A percentile compares a stretch with the other conserved stretches of the same genome.
Evolutionary conservation across 1,140 invertebrate genomes (phyloP).

Genomic region (Calliphora vicina): DNA sequence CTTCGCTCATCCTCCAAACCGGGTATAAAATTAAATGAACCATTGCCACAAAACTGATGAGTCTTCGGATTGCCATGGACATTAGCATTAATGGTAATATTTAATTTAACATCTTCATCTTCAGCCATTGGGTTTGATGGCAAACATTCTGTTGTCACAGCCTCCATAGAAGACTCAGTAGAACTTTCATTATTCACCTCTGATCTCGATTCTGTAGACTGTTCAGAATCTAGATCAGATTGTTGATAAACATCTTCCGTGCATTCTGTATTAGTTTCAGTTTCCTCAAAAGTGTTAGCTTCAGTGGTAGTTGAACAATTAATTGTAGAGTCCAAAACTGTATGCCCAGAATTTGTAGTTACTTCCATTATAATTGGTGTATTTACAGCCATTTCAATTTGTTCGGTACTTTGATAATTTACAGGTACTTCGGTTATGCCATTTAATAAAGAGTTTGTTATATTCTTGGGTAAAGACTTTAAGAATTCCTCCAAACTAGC

Average conservation of each 20-base stretch:
- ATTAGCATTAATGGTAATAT: slow-evolving; percentile 51
- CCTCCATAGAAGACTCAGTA: background rate
- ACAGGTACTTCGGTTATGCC: background rate
- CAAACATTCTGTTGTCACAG: background rate
- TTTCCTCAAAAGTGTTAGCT: background rate
- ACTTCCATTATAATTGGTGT: background rate
- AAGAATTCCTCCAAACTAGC: slow-evolving; percentile 27
- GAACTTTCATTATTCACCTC: background rate
- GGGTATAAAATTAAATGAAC: slow-evolving; percentile 47
- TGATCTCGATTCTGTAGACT: background rate
- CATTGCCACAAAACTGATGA: slow-evolving; percentile 53
- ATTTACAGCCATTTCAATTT: slow-evolving; percentile 3
- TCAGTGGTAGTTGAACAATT: background rate
- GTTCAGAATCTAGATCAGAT: background rate
- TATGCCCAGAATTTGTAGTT: background rate
- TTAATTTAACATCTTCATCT: slow-evolving; percentile 46
- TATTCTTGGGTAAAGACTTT: background rate
- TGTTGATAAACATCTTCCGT: background rate
- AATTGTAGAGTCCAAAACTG: background rate
- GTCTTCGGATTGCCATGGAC: slow-evolving; percentile 49
- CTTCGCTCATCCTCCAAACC: slow-evolving; percentile 26
- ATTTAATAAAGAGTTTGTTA: background rate
- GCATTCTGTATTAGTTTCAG: too few species aligned
- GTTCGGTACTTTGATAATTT: background rate
- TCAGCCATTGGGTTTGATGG: background rate